A percentile compares a stretch with the other conserved stretches of the same genome.
phyloP scores from a whole-genome alignment of 2,888 invertebrate species.

The Stenodema calcarata region DNA sequence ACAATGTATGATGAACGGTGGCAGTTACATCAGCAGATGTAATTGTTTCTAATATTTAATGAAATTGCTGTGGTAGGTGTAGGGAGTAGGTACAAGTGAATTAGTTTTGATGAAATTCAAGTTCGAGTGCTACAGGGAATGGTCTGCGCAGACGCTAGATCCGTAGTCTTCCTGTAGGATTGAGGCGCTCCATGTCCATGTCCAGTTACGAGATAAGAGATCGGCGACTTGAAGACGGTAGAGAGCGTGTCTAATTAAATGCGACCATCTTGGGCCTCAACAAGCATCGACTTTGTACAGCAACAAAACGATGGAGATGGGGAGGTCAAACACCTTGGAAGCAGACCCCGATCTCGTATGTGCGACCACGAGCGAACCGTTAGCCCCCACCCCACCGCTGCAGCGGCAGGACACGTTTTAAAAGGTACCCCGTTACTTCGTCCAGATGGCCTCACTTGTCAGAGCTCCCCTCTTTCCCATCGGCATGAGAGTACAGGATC shows the following conservation, averaged over 20 bases:
- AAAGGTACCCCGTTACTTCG: slow-evolving; percentile 31
- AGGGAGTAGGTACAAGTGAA: no score
- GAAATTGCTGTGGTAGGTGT: no score
- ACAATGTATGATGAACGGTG: no score
- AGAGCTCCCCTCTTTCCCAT: not conserved
- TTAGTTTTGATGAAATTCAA: no score
- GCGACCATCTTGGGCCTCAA: not conserved
- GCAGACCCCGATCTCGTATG: not conserved
- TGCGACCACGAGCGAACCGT: not conserved
- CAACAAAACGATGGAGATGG: not conserved
- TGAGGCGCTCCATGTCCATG: not conserved
- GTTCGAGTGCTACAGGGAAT: no score
- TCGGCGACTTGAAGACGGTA: not conserved
- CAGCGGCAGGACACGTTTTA: slow-evolving; percentile 12
- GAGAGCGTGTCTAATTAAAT: not conserved
- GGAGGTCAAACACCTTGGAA: not conserved
- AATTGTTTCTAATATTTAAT: no score
- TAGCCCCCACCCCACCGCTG: not conserved
- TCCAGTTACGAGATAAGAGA: not conserved
- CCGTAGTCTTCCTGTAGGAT: not conserved
- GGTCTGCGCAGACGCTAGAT: no score
- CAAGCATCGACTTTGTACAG: not conserved
- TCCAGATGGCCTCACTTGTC: slow-evolving; percentile 14
- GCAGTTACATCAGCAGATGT: no score
- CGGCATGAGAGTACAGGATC: not conserved